Conservation (phyloP, 2,888 invertebrate species). For the Odontomyia ornata region DNA sequence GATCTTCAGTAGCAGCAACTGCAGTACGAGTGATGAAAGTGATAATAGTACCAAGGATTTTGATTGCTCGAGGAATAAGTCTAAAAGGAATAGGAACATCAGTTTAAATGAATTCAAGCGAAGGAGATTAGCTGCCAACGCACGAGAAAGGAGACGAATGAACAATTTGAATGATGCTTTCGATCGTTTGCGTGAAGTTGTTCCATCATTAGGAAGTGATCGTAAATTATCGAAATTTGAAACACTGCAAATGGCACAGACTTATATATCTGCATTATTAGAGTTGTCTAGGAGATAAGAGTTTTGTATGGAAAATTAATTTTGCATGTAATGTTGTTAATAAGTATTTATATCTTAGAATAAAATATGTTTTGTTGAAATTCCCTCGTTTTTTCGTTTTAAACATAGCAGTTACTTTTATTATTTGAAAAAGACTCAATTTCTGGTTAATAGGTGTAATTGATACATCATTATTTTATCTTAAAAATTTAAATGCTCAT, state of each 20-base stretch:
- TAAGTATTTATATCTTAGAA: background rate
- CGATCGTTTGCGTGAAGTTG: slow-evolving; percentile 69
- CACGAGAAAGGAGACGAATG: slow-evolving; percentile 77
- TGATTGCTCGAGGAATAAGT: background rate
- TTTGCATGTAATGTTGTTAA: background rate
- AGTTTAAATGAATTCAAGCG: slow-evolving; percentile 68
- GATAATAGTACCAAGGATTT: slow-evolving; percentile 29
- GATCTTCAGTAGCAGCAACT: background rate
- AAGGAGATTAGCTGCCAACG: slow-evolving; percentile 75
- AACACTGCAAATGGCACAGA: slow-evolving; percentile 81
- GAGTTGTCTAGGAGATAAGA: slow-evolving; percentile 66
- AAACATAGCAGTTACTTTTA: background rate
- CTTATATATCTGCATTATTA: slow-evolving; percentile 74
- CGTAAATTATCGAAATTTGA: slow-evolving; percentile 79
- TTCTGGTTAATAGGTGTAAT: no score
- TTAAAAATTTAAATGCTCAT: no score
- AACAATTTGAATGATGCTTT: slow-evolving; percentile 79
- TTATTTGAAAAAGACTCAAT: background rate
- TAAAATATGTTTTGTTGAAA: background rate
- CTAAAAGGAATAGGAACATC: background rate
- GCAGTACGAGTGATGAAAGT: slow-evolving; percentile 29
- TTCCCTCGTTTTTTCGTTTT: background rate
- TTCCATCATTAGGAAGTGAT: slow-evolving; percentile 75
- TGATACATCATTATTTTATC: no score
- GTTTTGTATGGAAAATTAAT: background rate